Base-by-base conservation (phyloP, 2,797 vertebrate genomes). In the Falco cherrug region DNA sequence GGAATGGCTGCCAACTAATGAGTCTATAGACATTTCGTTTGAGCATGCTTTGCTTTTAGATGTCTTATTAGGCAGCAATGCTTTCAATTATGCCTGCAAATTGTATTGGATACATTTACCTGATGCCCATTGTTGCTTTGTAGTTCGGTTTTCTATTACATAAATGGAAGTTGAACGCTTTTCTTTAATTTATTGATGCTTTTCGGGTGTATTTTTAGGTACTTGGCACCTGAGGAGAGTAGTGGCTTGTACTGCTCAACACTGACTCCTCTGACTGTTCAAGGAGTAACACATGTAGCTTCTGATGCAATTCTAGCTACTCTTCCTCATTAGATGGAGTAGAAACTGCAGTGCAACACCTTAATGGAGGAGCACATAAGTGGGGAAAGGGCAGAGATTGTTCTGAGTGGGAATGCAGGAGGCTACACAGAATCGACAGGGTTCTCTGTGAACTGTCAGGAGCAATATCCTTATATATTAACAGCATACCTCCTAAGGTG, bases 1-100 rank as follows among this genome's bases (percentile, higher is more conserved):
- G 94, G 98, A 98, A 98, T 98, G 97, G 96, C 97, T 98, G 98
- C 98, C 97, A 97, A 47, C 98, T 98, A 98, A 98, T 98, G 98
- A 98, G 98, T 98, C 97, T 98, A 95, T 96, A 98, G 98, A 98
- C 98, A 98, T 98, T 98, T 98, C 86, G 91, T 98, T 98, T 97
- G 98, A 98, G 97, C 96, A 96, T 97, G 97, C 98, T 98, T 98
- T 98, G 97, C 97, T 98, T 98, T 98, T 98, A 98, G 98, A 98
- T 98, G 97, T 98, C 97, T 98, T 98, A 98, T 98, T 98, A 98
- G 97, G 96, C 97, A 96, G 97, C 98, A 98, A 97, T 98, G 97
- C 98, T 98, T 98, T 98, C 98, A 98, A 98, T 98, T 98, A 98
- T 96, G 97, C 84, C 95, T 93, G 96, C 95, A 97, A 98, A 98